These are phyloP conservation scores for Clunio marinus DNA, from an alignment of 2,888 invertebrate genomes.

Conservation along the genomic window DNA sequence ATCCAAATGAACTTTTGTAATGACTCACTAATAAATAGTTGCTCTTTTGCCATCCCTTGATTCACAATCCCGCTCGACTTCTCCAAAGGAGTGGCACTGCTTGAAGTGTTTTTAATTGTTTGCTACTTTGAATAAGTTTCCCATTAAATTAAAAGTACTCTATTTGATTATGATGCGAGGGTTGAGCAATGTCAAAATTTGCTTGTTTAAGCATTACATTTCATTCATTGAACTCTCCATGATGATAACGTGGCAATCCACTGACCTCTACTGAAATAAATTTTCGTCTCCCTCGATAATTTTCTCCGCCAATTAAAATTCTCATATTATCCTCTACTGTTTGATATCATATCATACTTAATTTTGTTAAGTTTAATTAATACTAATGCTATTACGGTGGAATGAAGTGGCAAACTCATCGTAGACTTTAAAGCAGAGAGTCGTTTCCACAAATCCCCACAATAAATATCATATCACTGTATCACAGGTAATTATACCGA, in stretches of 20 bases:
- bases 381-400: conserved; percentile 25
- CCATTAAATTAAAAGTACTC: neutral
- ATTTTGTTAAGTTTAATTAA: conserved; percentile 36
- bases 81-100: neutral
- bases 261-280: neutral
- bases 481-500: conserved; percentile 27
- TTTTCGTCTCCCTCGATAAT: neutral
- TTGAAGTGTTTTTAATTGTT: conserved; percentile 29
- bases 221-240: too few relatives aligned
- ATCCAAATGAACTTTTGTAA: conserved; percentile 1
- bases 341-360: conserved; percentile 22
- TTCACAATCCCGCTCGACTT: neutral
- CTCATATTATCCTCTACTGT: neutral
- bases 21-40: conserved; percentile 17
- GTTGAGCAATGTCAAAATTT: too few relatives aligned
- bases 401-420: too few relatives aligned
- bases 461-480: conserved; percentile 25
- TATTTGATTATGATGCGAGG: neutral
- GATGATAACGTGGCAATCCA: too few relatives aligned
- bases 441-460: conserved; percentile 33
- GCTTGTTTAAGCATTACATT: too few relatives aligned
- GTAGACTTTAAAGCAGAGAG: too few relatives aligned
- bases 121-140: conserved; percentile 1
- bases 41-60: conserved; percentile 26
- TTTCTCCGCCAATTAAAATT: conserved; percentile 14